Evolutionary conservation across 2,888 invertebrate genomes (phyloP).

Genomic region (Melinaea menophilus): DNA sequence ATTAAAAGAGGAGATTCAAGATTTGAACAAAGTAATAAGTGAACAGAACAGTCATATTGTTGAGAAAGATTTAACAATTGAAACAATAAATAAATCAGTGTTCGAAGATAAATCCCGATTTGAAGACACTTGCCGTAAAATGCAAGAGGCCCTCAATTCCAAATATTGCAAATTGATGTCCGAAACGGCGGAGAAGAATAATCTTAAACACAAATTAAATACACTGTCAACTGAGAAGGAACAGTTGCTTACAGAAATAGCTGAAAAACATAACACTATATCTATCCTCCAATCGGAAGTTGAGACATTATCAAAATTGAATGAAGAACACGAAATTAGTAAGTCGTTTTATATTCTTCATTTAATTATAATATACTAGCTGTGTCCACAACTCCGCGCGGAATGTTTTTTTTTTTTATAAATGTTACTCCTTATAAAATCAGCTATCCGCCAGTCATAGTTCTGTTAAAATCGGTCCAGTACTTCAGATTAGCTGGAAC

Average conservation of each 20-base stretch:
- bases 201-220: conserved; percentile 34
- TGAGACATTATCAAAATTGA: conserved; percentile 29
- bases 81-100: conserved; percentile 34
- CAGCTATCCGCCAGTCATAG: too few species aligned
- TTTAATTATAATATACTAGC: background rate
- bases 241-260: conserved; percentile 35
- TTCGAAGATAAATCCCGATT: conserved; percentile 33
- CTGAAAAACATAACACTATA: conserved; percentile 36
- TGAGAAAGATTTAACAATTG: conserved; percentile 38
- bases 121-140: conserved; percentile 36
- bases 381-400: too few species aligned
- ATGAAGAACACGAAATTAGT: conserved; percentile 23
- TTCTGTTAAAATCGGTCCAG: too few species aligned
- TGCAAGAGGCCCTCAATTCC: conserved; percentile 33
- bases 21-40: conserved; percentile 36
- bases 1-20: conserved; percentile 32
- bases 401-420: too few species aligned
- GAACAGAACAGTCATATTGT: conserved; percentile 33
- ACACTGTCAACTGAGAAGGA: conserved; percentile 37
- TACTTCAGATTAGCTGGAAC: too few species aligned
- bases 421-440: too few species aligned
- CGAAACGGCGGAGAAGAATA: conserved; percentile 34
- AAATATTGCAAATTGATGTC: conserved; percentile 34
- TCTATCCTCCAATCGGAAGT: conserved; percentile 37
- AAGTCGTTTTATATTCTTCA: conserved; percentile 17